Evolutionary conservation across 2,113 vertebrate genomes (phyloP).

Genomic region (Monopterus albus): DNA sequence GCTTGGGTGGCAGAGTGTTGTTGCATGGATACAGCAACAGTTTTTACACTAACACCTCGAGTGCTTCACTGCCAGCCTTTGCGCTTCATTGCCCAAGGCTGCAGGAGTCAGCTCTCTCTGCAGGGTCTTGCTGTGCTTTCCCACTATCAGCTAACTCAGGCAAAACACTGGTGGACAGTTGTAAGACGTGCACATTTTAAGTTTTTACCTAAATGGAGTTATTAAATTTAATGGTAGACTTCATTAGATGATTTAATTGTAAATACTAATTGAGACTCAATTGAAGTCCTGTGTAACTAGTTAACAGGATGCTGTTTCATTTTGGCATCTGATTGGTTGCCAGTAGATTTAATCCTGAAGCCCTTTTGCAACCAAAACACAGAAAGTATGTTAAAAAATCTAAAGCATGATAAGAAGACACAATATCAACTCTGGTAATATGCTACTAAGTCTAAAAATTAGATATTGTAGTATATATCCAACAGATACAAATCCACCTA

Average conservation of each 20-base stretch:
- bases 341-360: not conserved
- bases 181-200: not conserved
- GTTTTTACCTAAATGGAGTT: slow-evolving; percentile 11
- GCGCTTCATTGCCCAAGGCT: slow-evolving; percentile 47
- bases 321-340: slow-evolving; percentile 1
- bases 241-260: slow-evolving; percentile 26
- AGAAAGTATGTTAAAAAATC: no score
- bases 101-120: slow-evolving; percentile 53
- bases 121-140: slow-evolving; percentile 48
- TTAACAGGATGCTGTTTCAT: slow-evolving; percentile 10
- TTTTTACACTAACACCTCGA: slow-evolving; percentile 38
- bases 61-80: slow-evolving; percentile 55
- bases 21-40: slow-evolving; percentile 13
- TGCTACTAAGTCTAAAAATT: no score
- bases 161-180: slow-evolving; percentile 32
- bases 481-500: no score
- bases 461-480: no score
- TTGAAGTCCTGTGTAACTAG: no score
- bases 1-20: slow-evolving; percentile 21
- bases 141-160: slow-evolving; percentile 16
- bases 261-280: no score
- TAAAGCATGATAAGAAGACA: no score
- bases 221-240: slow-evolving; percentile 22
- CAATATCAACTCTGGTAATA: no score
- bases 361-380: not conserved